phyloP scores from a whole-genome alignment of 2,888 invertebrate genomes.

The Poecilus cupreus region DNA sequence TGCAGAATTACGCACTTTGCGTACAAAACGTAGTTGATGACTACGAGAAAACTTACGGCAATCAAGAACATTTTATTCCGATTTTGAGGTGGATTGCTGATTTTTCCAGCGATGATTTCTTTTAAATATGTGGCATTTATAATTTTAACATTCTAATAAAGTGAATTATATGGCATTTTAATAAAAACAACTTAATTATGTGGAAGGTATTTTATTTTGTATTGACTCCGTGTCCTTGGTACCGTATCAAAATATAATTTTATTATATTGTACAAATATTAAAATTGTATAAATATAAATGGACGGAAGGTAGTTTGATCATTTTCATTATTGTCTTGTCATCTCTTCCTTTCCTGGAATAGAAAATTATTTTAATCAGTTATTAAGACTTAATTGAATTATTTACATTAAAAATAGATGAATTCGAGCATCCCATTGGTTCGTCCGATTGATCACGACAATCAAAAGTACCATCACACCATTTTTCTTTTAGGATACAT shows the following conservation, averaged over 20 bases:
- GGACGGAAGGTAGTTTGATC: neutral
- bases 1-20: slow-evolving; percentile 65
- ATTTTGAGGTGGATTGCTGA: slow-evolving; percentile 68
- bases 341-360: neutral
- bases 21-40: slow-evolving; percentile 64
- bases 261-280: slow-evolving; percentile 26
- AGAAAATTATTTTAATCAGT: neutral
- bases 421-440: slow-evolving; percentile 73
- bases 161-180: neutral
- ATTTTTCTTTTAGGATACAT: slow-evolving; percentile 77
- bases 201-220: neutral
- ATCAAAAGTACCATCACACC: slow-evolving; percentile 81
- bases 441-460: slow-evolving; percentile 83
- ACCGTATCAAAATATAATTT: slow-evolving; percentile 29
- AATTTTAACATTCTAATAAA: slow-evolving; percentile 1
- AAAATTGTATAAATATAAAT: slow-evolving; percentile 3
- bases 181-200: neutral
- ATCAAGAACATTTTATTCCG: slow-evolving; percentile 64
- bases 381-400: slow-evolving; percentile 26
- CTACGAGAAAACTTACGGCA: slow-evolving; percentile 62
- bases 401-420: slow-evolving; percentile 59
- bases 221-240: neutral
- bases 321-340: neutral
- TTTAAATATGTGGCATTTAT: slow-evolving; percentile 23
- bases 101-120: slow-evolving; percentile 64